A percentile compares a stretch with the other conserved stretches of the same genome.
Conservation (phyloP, 2,113 vertebrate genomes). For the Amphiprion ocellaris region DNA sequence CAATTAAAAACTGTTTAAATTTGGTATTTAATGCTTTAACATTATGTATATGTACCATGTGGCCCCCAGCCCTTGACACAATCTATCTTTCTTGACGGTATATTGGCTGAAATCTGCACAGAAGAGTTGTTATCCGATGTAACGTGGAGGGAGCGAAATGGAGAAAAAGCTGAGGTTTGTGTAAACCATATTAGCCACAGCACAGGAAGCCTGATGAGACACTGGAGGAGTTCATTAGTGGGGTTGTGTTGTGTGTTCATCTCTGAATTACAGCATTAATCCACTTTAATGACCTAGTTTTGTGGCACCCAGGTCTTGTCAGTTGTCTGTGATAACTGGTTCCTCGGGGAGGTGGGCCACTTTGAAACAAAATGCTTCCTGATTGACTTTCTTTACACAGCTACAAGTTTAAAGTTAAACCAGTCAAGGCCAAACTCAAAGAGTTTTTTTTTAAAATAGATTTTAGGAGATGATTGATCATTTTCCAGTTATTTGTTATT, state of each 20-base stretch:
- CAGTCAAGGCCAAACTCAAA: slow-evolving; percentile 31
- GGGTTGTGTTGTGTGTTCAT: slow-evolving; percentile 61
- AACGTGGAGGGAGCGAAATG: not conserved
- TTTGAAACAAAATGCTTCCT: slow-evolving; percentile 74
- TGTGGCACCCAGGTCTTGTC: slow-evolving; percentile 68
- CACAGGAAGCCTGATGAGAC: slow-evolving; percentile 47
- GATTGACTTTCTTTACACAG: slow-evolving; percentile 61
- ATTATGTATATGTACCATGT: not conserved
- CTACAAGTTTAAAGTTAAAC: slow-evolving; percentile 28
- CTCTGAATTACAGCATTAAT: slow-evolving; percentile 78
- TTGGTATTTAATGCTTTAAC: not conserved
- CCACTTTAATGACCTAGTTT: slow-evolving; percentile 79
- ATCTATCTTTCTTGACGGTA: not conserved
- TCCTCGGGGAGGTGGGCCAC: slow-evolving; percentile 74
- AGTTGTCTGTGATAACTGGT: slow-evolving; percentile 70
- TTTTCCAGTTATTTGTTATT: slow-evolving; percentile 2
- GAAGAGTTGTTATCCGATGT: not conserved
- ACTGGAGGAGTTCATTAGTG: slow-evolving; percentile 56
- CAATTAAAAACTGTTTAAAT: not conserved
- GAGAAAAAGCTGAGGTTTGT: slow-evolving; percentile 23
- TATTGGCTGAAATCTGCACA: not conserved
- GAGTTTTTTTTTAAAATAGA: slow-evolving; percentile 6
- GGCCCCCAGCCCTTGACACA: not conserved
- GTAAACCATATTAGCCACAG: slow-evolving; percentile 47
- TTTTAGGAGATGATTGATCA: not conserved